Conservation (phyloP, 2,113 vertebrate species). For the Nycticorax nycticorax region DNA sequence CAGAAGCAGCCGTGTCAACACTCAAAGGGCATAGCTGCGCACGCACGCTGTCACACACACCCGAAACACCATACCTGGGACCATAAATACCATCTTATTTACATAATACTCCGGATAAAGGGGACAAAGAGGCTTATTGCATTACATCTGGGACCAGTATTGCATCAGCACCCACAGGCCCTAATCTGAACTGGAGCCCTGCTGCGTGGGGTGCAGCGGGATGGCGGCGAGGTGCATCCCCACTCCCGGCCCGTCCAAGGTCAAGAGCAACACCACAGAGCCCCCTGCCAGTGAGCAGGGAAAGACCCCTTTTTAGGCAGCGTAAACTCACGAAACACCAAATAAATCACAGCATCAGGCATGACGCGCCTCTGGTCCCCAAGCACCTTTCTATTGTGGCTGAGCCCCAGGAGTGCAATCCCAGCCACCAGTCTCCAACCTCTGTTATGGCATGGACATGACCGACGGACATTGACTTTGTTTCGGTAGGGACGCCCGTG, state of each 20-base stretch:
- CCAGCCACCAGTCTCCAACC: background rate
- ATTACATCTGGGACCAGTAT: background rate
- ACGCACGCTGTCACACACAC: background rate
- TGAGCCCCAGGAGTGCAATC: background rate
- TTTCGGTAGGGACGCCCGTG: accelerated
- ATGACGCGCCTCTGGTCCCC: accelerated
- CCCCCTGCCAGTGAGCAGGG: background rate
- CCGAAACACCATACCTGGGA: background rate
- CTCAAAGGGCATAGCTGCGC: background rate
- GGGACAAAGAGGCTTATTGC: conserved; percentile 54
- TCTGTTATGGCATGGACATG: accelerated
- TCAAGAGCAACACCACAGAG: accelerated
- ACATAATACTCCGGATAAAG: conserved; percentile 36
- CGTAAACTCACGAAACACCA: accelerated
- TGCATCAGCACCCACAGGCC: conserved; percentile 30
- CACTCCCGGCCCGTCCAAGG: accelerated
- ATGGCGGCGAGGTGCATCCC: background rate
- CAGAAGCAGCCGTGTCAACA: background rate
- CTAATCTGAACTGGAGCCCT: background rate
- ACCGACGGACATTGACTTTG: accelerated
- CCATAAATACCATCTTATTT: conserved; percentile 48
- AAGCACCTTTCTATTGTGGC: accelerated
- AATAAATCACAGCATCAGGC: accelerated
- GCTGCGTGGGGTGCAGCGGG: accelerated
- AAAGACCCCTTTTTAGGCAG: background rate